Evolutionary conservation across 2,888 invertebrate species (phyloP).

Genomic region (Heliconius ethilla): DNA sequence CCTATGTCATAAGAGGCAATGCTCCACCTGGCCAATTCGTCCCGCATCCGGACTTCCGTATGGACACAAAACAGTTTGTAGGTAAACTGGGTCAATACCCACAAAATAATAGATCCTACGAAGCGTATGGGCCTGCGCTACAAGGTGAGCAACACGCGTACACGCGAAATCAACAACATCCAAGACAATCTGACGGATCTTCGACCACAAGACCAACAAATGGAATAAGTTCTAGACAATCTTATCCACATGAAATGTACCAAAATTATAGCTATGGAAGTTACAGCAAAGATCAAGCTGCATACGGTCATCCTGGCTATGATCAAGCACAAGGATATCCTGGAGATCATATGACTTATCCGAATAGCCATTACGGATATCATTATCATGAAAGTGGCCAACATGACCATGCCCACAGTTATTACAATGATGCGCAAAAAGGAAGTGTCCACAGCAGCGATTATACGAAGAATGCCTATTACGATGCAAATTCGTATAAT

Average conservation of each 20-base stretch:
- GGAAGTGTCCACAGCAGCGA: conserved; percentile 76
- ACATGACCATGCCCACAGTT: conserved; percentile 72
- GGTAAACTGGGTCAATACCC: conserved; percentile 74
- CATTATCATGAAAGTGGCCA: conserved; percentile 75
- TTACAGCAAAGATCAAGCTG: conserved; percentile 78
- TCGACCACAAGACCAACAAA: conserved; percentile 67
- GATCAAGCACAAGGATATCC: conserved; percentile 74
- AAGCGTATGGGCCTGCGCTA: conserved; percentile 62
- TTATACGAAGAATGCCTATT: conserved; percentile 78
- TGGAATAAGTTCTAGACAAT: conserved; percentile 67
- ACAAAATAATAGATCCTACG: conserved; percentile 72
- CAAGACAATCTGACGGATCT: conserved; percentile 66
- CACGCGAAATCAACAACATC: conserved; percentile 70
- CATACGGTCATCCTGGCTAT: conserved; percentile 83
- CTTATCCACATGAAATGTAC: conserved; percentile 78
- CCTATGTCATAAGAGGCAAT: conserved; percentile 81
- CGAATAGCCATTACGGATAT: conserved; percentile 77
- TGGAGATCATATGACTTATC: conserved; percentile 72
- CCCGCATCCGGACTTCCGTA: conserved; percentile 78
- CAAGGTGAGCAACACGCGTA: conserved; percentile 76
- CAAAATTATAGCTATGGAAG: conserved; percentile 80
- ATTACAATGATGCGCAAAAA: conserved; percentile 76
- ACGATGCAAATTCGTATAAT: conserved; percentile 67
- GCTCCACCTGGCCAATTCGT: conserved; percentile 76
- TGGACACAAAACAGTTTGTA: conserved; percentile 77